Conservation (phyloP, 2,888 invertebrate genomes). For the Ypsolopha scabrella region DNA sequence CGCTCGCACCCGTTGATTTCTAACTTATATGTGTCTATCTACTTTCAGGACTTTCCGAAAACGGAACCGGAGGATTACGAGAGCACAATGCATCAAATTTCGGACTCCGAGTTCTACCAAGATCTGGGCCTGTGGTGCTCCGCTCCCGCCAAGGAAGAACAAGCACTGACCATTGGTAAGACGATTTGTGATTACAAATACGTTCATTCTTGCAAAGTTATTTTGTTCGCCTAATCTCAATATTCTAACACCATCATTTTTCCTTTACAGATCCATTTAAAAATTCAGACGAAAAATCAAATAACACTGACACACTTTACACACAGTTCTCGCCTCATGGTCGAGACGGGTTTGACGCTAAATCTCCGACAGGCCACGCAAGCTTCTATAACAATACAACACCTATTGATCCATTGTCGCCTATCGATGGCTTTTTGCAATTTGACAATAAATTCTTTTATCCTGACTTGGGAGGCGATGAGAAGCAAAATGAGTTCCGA, state of each 20-base stretch:
- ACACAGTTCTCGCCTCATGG: slow-evolving; percentile 55
- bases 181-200: no score
- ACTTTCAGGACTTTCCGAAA: slow-evolving; percentile 60
- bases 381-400: slow-evolving; percentile 34
- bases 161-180: slow-evolving; percentile 57
- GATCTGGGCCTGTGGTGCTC: slow-evolving; percentile 75
- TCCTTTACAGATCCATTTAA: slow-evolving; percentile 22
- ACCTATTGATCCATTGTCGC: slow-evolving; percentile 37
- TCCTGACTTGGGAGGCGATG: slow-evolving; percentile 19
- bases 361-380: slow-evolving; percentile 35
- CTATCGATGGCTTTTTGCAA: slow-evolving; percentile 24
- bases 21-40: slow-evolving; percentile 29
- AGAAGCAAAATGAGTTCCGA: slow-evolving; percentile 27
- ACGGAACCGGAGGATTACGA: slow-evolving; percentile 49
- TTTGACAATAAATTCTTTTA: slow-evolving; percentile 22
- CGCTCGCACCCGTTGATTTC: slow-evolving; percentile 15
- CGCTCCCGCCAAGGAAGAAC: slow-evolving; percentile 61
- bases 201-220: no score
- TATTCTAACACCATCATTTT: not conserved
- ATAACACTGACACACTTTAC: slow-evolving; percentile 53
- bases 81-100: slow-evolving; percentile 55
- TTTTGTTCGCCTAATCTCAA: no score
- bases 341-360: slow-evolving; percentile 51
- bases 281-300: slow-evolving; percentile 45
- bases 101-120: slow-evolving; percentile 78